Conservation (phyloP, 1,140 invertebrate genomes). For the Drosophila mojavensis region DNA sequence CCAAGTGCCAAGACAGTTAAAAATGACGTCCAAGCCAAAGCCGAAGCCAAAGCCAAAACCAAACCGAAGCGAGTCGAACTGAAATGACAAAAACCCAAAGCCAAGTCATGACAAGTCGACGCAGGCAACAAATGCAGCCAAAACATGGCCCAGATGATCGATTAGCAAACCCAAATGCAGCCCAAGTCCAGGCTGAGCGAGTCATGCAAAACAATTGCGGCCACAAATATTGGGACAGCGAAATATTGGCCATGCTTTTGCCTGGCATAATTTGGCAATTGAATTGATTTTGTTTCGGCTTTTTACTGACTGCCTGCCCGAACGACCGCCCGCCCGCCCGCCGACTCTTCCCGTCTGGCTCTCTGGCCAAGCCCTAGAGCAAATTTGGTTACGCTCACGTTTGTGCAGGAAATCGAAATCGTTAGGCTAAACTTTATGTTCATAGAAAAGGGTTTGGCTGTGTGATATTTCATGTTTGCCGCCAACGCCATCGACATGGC, state of each 20-base stretch:
- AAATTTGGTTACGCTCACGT: slow-evolving; percentile 81
- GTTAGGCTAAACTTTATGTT: slow-evolving; percentile 66
- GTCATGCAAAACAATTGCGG: slow-evolving; percentile 78
- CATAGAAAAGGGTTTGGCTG: slow-evolving; percentile 76
- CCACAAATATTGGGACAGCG: slow-evolving; percentile 77
- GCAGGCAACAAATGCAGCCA: slow-evolving; percentile 37
- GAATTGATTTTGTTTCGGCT: slow-evolving; percentile 64
- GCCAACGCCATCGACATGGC: slow-evolving; percentile 64
- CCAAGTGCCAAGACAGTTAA: slow-evolving; percentile 68
- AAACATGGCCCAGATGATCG: slow-evolving; percentile 76
- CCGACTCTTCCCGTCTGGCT: not conserved
- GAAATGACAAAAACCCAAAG: slow-evolving; percentile 25
- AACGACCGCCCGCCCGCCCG: not conserved
- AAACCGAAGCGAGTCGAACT: slow-evolving; percentile 46
- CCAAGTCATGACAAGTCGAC: slow-evolving; percentile 19
- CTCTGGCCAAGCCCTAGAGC: slow-evolving; percentile 73
- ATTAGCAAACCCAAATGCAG: slow-evolving; percentile 75
- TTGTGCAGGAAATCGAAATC: slow-evolving; percentile 70
- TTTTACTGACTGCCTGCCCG: slow-evolving; percentile 20
- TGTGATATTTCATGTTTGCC: slow-evolving; percentile 81
- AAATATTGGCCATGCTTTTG: slow-evolving; percentile 68
- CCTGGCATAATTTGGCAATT: slow-evolving; percentile 81
- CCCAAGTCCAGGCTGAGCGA: slow-evolving; percentile 38
- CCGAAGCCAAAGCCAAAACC: slow-evolving; percentile 19
- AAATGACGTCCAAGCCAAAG: slow-evolving; percentile 71